Base-by-base conservation (phyloP, 2,797 vertebrate genomes). In the Nannoperca australis region DNA sequence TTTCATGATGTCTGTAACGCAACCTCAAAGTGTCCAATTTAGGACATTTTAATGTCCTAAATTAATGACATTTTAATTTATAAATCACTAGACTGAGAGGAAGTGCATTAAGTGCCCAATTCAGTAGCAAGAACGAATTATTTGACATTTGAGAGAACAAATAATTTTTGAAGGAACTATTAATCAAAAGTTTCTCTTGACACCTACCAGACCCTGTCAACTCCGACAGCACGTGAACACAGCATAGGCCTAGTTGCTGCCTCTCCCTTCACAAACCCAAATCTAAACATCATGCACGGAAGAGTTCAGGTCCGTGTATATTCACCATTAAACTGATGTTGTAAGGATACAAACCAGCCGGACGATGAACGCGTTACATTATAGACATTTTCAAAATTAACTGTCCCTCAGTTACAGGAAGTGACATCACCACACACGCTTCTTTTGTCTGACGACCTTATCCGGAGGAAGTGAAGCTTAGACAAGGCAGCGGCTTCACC, bases 391-490 rank as follows among this genome's bases (percentile, higher is more conserved):
- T 34, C 66, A 45, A 63, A 66, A 71, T 18, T 0, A 58, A 45
- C 40, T 47, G 70, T 51, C 65, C 74, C 67, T 85, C 61, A 45
- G 69, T 70, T 4, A 68, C 80, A 81, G 94, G 95, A 95, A 88
- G 79, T 96, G 91, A 93, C 94, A 49, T 91, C 84, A 82, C 0
- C 61, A 50, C 38, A 69, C 58, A 60, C 78, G 6, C 83, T 87
- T 83, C 92, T 93, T 85, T 86, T 93, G 92, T 92, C 89, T 92
- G 88, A 88, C 90, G 92, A 93, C 93, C 91, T 94, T 88, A 94
- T 92, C 93, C 83, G 85, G 85, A 91, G 95, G 95, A 96, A 96
- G 95, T 96, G 92, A 83, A 93, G 94, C 94, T 89, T 81, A 90
- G 91, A 85, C 91, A 85, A 92, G 86, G 92, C 92, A 90, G 93